Base-by-base conservation (phyloP, 2,888 invertebrate species). In the Agriopis leucophaearia region DNA sequence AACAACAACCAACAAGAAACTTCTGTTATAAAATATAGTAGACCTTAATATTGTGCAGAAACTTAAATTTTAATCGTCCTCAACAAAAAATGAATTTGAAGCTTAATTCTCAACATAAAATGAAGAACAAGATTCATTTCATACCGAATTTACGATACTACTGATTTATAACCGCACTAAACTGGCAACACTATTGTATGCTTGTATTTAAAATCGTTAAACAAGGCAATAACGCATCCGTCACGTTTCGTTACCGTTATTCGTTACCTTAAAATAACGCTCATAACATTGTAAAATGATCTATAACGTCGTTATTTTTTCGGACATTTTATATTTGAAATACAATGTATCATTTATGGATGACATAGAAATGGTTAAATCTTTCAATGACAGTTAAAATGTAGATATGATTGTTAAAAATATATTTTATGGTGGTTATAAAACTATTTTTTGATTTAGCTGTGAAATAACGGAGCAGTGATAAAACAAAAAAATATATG, bases 101-200 rank as follows among this genome's bases (percentile, higher is more conserved):
- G 78, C 76, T 74, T 75, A 80, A 80, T 85, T 86, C 84, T 84
- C 86, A 86, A 83, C 82, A 82, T 87, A 83, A 88, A 86, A 56
- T 38, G 18, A 47, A 50, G 50, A 57, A 42, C 48, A 83, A 83
- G 78, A 81, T 79, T 78, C 63, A 74, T 74, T 80, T 80, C 80
- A 79, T 81, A 81, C 76, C 72, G 76, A 83, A 90, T 90, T 91
- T 89, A 92, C 85, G 85, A 78, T 76, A 62, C 58, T 71, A 82
- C 85, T 91, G 92, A 92, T 92, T 92, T 92, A 92, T 83, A 79
- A 70, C 73, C 76, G 74, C 84, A 81, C 87, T 90, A 91, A 91
- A 90, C 80, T 84, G 71, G 83, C 84, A 86, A 84, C 85, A 86
- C 87, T 78, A 89, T 91, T 89, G 88, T 89, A 78, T 82, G 86